phyloP scores from a whole-genome alignment of 2,113 vertebrate species.

The Pitta sordida region DNA sequence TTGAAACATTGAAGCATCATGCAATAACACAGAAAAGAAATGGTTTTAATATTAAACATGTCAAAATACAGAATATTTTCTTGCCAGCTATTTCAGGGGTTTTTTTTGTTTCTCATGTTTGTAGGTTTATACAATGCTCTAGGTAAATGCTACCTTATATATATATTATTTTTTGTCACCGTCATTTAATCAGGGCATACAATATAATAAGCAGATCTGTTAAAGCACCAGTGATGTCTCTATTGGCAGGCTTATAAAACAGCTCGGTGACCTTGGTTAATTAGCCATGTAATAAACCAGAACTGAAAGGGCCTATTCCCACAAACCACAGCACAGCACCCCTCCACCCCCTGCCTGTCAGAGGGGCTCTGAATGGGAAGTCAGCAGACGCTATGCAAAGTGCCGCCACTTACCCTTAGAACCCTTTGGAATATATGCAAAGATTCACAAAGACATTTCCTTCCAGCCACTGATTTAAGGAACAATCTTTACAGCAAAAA shows the following conservation, averaged over 20 bases:
- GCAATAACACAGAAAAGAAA: not conserved
- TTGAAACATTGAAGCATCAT: not conserved
- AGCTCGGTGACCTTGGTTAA: slow-evolving; percentile 71
- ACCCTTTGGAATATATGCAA: slow-evolving; percentile 27
- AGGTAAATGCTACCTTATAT: not conserved
- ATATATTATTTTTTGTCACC: not conserved
- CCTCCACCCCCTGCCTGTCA: slow-evolving; percentile 48
- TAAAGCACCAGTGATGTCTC: slow-evolving; percentile 57
- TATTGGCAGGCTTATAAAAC: slow-evolving; percentile 62
- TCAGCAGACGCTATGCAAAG: slow-evolving; percentile 56
- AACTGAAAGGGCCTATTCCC: slow-evolving; percentile 70
- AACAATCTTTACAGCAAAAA: not conserved
- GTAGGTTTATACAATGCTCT: not conserved
- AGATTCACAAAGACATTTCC: slow-evolving; percentile 54
- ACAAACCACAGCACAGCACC: slow-evolving; percentile 62
- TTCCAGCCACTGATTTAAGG: slow-evolving; percentile 32
- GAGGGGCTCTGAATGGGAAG: slow-evolving; percentile 63
- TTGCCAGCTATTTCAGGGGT: not conserved
- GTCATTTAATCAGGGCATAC: not conserved
- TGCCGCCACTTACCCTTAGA: slow-evolving; percentile 45
- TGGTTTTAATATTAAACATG: not conserved
- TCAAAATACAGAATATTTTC: not conserved
- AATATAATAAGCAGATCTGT: slow-evolving; percentile 56
- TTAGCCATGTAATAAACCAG: slow-evolving; percentile 78
- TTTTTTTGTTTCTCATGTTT: not conserved